A percentile compares a stretch with the other conserved stretches of the same genome.
These are phyloP conservation scores for Hystrix brachyura DNA, from an alignment of 2,113 vertebrate genomes.

Conservation along the genomic window DNA sequence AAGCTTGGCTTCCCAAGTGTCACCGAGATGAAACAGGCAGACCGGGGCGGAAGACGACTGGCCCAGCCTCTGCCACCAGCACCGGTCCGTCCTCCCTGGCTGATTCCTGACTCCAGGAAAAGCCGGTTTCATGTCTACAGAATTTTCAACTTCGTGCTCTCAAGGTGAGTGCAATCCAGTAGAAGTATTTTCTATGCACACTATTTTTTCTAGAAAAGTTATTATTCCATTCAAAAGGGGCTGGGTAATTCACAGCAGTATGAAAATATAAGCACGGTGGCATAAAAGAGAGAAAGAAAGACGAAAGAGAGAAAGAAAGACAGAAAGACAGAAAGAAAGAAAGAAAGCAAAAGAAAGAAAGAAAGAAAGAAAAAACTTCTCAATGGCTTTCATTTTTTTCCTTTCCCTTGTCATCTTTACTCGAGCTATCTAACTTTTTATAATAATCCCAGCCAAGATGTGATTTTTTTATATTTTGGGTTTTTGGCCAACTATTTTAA, in stretches of 20 bases:
- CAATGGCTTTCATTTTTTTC: too few species aligned
- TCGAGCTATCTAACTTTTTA: not conserved
- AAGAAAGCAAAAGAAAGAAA: too few species aligned
- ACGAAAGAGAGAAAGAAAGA: too few species aligned
- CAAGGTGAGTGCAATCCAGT: too few species aligned
- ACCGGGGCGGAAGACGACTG: not conserved
- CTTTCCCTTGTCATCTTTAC: not conserved
- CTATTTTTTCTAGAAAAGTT: not conserved
- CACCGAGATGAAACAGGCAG: conserved; percentile 77
- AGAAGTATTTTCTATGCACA: not conserved
- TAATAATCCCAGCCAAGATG: not conserved
- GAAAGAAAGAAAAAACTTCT: not conserved
- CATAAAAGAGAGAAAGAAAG: not conserved
- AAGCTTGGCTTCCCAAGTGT: conserved; percentile 73
- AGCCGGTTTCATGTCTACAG: conserved; percentile 16
- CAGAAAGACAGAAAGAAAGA: too few species aligned
- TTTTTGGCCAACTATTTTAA: not conserved
- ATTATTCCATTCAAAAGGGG: not conserved
- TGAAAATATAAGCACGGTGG: not conserved
- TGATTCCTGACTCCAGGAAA: not conserved
- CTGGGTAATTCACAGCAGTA: not conserved
- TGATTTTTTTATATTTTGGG: not conserved
- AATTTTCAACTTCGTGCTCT: not conserved
- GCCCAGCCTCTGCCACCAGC: not conserved
- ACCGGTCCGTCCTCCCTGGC: not conserved